Base-by-base conservation (phyloP, 2,888 invertebrate species). In the Melanchra persicariae region DNA sequence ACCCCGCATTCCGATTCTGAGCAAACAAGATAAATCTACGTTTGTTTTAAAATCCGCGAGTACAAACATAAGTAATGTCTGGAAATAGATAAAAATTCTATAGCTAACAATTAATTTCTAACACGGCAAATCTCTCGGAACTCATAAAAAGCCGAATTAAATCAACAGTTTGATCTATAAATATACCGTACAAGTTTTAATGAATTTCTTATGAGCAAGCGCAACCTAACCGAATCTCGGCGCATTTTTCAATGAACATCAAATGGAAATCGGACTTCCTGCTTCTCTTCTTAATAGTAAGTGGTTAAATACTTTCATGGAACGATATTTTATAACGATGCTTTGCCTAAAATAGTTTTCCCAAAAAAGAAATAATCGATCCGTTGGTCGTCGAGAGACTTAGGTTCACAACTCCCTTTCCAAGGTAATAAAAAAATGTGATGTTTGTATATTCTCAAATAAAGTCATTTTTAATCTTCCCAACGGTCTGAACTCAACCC, bases 221-320 rank as follows among this genome's bases (percentile, higher is more conserved):
- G 45, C 75, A 67, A 65, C 62, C 71, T 66, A 73, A 64, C 75
- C 66, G 62, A 74, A 75, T 65, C 66, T 67, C 59, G 49, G 26
- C 64, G 67, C 52, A 73, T 77, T 81, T 74, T 84, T 72, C 74
- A 70, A 68, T 79, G 62, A 73, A 85, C 73, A 82, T 86, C 78
- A 85, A 83, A 86, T 84, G 58, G 57, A 66, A 77, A 52, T 66
- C 30, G 45, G 45, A 78, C 77, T 86, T 85, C 86, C 86, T 82
- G 85, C 55, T 52, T 64, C 64, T 79, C 60, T 68, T 73, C 60
- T 76, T 74, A 74, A 71, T 78, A 58, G 66, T 65, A 74, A 85
- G 86, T 85, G 79, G 74, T 69, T 63, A 61, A 75, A 73, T 72
- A 66, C 74, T 72, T 80, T 82, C 72, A 59, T 66, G 30, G 49